Base-by-base conservation (phyloP, 1,140 invertebrate species). In the Drosophila micromelanica region DNA sequence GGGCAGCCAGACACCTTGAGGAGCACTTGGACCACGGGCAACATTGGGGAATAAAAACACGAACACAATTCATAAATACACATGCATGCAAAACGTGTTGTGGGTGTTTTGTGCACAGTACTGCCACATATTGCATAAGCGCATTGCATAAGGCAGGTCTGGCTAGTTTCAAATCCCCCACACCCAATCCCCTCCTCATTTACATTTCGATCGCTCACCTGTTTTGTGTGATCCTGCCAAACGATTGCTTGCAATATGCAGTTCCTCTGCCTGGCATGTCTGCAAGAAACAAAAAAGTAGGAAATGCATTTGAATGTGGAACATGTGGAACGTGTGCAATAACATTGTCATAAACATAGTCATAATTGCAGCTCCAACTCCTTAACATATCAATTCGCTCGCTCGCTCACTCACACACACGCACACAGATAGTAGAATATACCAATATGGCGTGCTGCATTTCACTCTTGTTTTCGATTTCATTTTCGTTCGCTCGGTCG, bases 391-490 rank as follows among this genome's bases (percentile, higher is more conserved):
- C 27, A 27, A 32, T 2, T n/a, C 17, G 3, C 57, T 37, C 40
- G 20, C 40, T 3, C 40, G 12, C 51, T 30, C 40, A 2, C 32
- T 60, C 15, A 23, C 37, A 27, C 11, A 35, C 38, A 37, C 30
- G 8, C 38, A 37, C 48, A 30, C 12, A 52, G 9, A 46, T 13
- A 15, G 51, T 56, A 71, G 62, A 59, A 59, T 49, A 43, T 30
- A 67, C 38, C 64, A 68, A 60, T 46, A 60, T 68, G 55, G 62
- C 62, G 46, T 45, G 67, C 56, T 82, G 81, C 82, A 87, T 87
- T 87, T 87, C 82, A 87, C 82, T 87, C 82, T 87, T 87, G 76
- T 70, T 87, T 87, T 86, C 81, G 82, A 81, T 86, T 87, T 82
- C 70, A 55, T 79, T 67, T 77, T 48, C 63, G 57, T 52, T 84